phyloP scores from a whole-genome alignment of 2,113 vertebrate genomes.

The Triplophysa rosa region DNA sequence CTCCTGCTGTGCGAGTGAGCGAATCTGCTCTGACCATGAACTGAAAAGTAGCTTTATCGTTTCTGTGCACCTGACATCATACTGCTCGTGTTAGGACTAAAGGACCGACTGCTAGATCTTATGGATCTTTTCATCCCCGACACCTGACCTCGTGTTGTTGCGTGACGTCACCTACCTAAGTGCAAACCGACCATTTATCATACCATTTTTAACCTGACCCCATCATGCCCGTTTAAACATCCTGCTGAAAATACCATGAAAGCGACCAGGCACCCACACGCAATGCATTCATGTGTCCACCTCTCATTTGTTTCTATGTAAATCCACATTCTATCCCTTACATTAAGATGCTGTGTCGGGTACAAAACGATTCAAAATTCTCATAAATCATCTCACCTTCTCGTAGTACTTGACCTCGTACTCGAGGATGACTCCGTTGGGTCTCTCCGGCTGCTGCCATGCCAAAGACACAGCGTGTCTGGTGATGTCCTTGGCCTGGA shows the following conservation, averaged over 20 bases:
- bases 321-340: too few relatives aligned
- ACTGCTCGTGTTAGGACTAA: background rate
- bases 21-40: conserved; percentile 15
- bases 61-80: conserved; percentile 21
- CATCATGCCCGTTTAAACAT: background rate
- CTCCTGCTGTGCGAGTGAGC: conserved; percentile 14
- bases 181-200: background rate
- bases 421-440: conserved; percentile 96
- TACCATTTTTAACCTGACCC: background rate
- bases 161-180: conserved; percentile 3
- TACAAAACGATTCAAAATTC: background rate
- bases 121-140: background rate
- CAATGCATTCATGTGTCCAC: too few relatives aligned
- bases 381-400: conserved; percentile 80
- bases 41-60: conserved; percentile 10
- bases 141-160: background rate
- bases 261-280: too few relatives aligned
- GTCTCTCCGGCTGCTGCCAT: conserved; percentile 94
- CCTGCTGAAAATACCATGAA: too few relatives aligned
- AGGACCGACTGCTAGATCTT: background rate
- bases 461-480: conserved; percentile 89
- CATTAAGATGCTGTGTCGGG: too few relatives aligned
- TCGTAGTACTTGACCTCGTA: conserved; percentile 99
- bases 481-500: conserved; percentile 94
- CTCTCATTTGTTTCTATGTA: too few relatives aligned